These are phyloP conservation scores for Rhyacichthys aspro DNA, from an alignment of 2,797 vertebrate genomes.

Conservation along the genomic window DNA sequence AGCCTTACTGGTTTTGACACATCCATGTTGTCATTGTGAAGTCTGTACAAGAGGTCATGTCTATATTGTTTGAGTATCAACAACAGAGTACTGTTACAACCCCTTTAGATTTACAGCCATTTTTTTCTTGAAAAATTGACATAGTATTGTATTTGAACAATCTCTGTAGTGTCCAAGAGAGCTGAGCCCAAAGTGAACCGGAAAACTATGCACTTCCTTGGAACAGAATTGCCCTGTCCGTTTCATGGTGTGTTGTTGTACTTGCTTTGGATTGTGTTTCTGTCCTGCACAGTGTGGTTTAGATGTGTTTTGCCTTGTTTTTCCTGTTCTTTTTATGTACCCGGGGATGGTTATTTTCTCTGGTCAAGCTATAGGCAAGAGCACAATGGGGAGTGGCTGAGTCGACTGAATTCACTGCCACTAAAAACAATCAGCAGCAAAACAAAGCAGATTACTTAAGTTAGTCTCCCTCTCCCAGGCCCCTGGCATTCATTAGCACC, in stretches of 20 bases:
- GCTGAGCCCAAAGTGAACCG: conserved; percentile 6
- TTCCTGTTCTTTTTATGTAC: conserved; percentile 38
- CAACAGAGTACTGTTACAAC: no score
- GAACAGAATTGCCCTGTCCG: conserved; percentile 5
- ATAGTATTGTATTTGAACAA: not conserved
- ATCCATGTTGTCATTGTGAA: no score
- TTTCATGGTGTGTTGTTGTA: conserved; percentile 13
- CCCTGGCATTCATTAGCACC: conserved; percentile 55
- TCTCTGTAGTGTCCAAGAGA: no score
- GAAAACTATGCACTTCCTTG: conserved; percentile 16
- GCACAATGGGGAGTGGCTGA: conserved; percentile 23
- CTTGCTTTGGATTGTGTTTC: conserved; percentile 34
- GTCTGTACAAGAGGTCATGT: no score
- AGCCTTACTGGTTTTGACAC: no score
- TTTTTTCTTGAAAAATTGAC: not conserved
- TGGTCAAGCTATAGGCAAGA: conserved; percentile 24
- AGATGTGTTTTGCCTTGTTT: conserved; percentile 29
- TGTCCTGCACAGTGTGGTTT: not conserved
- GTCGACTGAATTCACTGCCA: conserved; percentile 23
- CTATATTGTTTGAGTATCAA: no score
- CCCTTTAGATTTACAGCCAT: no score
- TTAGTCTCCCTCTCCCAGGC: conserved; percentile 45
- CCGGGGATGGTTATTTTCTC: not conserved
- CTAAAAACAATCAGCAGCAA: conserved; percentile 38
- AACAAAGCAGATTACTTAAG: conserved; percentile 38